A percentile compares a stretch with the other conserved stretches of the same genome.
Evolutionary conservation across 2,888 invertebrate species (phyloP).

Genomic region (Eurytoma adleriae): DNA sequence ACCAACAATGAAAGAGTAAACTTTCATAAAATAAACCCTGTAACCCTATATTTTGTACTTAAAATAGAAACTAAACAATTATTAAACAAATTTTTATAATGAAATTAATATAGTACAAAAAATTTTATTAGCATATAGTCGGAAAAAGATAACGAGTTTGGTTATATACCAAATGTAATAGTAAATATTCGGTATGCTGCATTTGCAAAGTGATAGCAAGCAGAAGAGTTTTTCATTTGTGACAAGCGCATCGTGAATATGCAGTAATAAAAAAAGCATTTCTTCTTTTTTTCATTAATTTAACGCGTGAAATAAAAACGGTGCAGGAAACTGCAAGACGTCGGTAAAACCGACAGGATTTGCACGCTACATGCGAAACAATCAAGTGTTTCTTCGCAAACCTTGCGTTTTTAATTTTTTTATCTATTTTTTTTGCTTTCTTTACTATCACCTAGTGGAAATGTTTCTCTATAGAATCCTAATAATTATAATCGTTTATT

Average conservation of each 20-base stretch:
- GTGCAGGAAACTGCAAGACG: constrained; percentile 9
- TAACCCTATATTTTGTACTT: too few species aligned
- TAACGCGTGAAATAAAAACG: constrained; percentile 7
- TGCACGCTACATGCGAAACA: constrained; percentile 13
- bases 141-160: background rate
- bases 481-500: constrained; percentile 37
- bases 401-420: constrained; percentile 36
- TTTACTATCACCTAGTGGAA: constrained; percentile 44
- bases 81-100: too few species aligned
- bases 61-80: too few species aligned
- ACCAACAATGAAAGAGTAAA: too few species aligned
- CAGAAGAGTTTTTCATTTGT: constrained; percentile 31
- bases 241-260: constrained; percentile 26
- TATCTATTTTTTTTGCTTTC: constrained; percentile 35
- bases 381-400: constrained; percentile 45
- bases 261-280: constrained; percentile 8
- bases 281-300: background rate
- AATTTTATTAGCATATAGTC: background rate
- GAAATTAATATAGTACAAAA: too few species aligned
- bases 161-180: background rate
- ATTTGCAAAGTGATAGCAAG: constrained; percentile 43
- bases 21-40: too few species aligned
- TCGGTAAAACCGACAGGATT: constrained; percentile 30
- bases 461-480: constrained; percentile 25
- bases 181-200: constrained; percentile 9